A percentile compares a stretch with the other conserved stretches of the same genome.
phyloP scores from a whole-genome alignment of 2,888 invertebrate genomes.

The Halocaridina rubra region DNA sequence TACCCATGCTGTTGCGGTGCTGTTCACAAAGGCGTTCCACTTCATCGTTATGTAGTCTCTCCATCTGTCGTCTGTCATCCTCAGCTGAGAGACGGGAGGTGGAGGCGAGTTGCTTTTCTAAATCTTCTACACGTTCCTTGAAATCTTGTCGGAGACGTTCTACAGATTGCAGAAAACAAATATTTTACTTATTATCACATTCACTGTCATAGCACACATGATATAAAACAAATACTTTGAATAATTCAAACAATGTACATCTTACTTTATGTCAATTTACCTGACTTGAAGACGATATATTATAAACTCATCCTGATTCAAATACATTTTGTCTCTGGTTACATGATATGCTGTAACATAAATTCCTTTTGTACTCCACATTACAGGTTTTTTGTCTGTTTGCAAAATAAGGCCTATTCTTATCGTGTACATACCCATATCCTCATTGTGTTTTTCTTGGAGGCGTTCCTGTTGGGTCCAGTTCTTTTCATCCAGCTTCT shows the following conservation, averaged over 20 bases:
- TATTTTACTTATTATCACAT: too few relatives aligned
- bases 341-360: too few relatives aligned
- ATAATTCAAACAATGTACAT: too few relatives aligned
- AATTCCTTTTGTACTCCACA: too few relatives aligned
- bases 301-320: too few relatives aligned
- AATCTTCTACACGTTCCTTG: conserved; percentile 42
- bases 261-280: too few relatives aligned
- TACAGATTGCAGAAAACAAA: too few relatives aligned
- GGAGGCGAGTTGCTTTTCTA: conserved; percentile 42
- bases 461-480: conserved; percentile 79
- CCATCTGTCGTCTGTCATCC: conserved; percentile 73
- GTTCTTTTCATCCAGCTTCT: conserved; percentile 80
- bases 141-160: conserved; percentile 52
- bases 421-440: conserved; percentile 74
- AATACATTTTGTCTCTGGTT: too few relatives aligned
- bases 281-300: too few relatives aligned
- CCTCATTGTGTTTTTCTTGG: conserved; percentile 75
- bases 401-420: background rate
- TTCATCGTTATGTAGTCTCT: conserved; percentile 67
- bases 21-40: conserved; percentile 59
- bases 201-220: too few relatives aligned
- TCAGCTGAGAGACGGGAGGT: conserved; percentile 68
- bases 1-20: conserved; percentile 62
- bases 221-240: too few relatives aligned
- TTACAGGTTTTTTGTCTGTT: conserved; percentile 6